Conservation (phyloP, 2,113 vertebrate genomes). For the Grammomys surdaster region DNA sequence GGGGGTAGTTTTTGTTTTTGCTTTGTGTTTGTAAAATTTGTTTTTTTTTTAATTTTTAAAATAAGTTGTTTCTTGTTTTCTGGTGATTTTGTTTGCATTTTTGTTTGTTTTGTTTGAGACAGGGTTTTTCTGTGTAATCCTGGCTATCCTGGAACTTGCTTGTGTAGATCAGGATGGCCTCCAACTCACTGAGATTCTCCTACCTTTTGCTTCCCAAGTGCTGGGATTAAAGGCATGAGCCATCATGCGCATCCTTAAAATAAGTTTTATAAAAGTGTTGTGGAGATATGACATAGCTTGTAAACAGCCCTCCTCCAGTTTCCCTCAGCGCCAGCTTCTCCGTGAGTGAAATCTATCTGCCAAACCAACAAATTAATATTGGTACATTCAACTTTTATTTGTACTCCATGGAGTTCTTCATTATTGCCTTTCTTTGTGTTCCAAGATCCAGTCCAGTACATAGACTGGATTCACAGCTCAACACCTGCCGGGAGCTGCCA, state of each 20-base stretch:
- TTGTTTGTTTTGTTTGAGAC: background rate
- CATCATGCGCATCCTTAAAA: background rate
- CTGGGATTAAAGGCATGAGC: background rate
- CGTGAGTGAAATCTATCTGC: background rate
- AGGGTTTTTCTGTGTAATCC: too few relatives aligned
- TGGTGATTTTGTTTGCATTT: background rate
- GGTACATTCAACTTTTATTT: background rate
- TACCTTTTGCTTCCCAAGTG: background rate
- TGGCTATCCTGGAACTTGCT: background rate
- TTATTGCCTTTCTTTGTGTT: constrained; percentile 2
- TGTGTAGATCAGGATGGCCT: background rate
- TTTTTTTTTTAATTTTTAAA: background rate
- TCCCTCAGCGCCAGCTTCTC: background rate
- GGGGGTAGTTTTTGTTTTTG: background rate
- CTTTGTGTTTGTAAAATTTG: background rate
- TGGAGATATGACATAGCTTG: background rate
- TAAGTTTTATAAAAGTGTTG: background rate
- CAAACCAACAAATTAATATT: background rate
- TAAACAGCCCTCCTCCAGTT: background rate
- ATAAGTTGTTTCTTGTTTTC: background rate
- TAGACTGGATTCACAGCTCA: background rate
- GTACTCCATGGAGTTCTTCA: constrained; percentile 14
- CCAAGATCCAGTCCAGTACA: background rate
- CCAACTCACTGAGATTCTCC: background rate
- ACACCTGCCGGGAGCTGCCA: background rate